Evolutionary conservation across 1,140 invertebrate genomes (phyloP), one percentile per base, ranked within the genome.

Genomic region (Camponotus pennsylvanicus): DNA sequence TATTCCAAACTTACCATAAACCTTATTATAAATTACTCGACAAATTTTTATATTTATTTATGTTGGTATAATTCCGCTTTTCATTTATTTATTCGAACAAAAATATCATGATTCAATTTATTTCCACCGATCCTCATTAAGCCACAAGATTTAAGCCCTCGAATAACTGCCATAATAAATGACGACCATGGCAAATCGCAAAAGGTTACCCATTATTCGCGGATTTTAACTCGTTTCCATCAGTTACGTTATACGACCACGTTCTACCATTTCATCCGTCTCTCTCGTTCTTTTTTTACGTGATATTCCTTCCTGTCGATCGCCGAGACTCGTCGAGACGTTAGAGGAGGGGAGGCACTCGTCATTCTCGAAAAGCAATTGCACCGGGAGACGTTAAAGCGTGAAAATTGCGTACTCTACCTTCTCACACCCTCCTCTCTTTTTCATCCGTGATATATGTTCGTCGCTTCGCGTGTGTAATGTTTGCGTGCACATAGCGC

Each of bases 351-450:
- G 52, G 71, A 37, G 69, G 32, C 67, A 45, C 71, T 89, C 75
- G 85, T 85, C 89, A 89, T 90, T 90, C 83, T 80, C 73, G 78
- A 90, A 89, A 87, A 90, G 80, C 82, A 90, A 90, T 88, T 88
- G 88, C 86, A 59, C 59, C 32, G 67, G 76, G 52, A 63, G 85
- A 90, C 82, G 89, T 80, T 90, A 90, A 90, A 90, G 80, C 88
- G 88, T 67, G 89, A 90, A 90, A 88, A 90, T 90, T 90, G 89
- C 88, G 64, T 73, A 71, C 79, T 86, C 57, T 61, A 49, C 79
- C 13, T 71, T 45, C 55, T 59, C 42, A n/a, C 57, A 0, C 27
- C 37, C 52, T 32, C 7, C 27, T 21, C 15, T 52, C 27, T 13
- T 52, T 77, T 67, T 27, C 52, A 52, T 69, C 80, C 73, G 85